These are phyloP conservation scores for Meliscaeva auricollis DNA, from an alignment of 2,888 invertebrate species.

Conservation along the genomic window DNA sequence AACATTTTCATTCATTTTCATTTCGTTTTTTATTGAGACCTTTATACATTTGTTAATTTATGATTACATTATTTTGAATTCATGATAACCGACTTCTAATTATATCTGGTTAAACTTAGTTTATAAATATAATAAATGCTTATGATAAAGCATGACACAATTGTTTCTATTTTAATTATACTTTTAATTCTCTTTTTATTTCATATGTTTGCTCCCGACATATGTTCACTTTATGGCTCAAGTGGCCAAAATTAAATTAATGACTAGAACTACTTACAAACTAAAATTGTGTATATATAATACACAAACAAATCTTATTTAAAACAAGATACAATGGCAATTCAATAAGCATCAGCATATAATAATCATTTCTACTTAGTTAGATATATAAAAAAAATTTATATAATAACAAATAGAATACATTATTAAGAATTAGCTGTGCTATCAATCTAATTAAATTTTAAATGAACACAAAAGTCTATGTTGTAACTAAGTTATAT, in stretches of 20 bases:
- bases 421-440: neutral
- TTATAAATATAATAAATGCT: constrained; percentile 5
- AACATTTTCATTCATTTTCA: too few species aligned
- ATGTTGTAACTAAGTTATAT: neutral
- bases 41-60: constrained; percentile 2
- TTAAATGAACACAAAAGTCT: neutral
- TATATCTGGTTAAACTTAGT: neutral
- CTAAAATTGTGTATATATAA: neutral
- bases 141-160: neutral
- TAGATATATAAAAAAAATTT: neutral
- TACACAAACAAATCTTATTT: neutral
- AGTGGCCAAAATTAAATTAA: neutral
- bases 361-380: neutral
- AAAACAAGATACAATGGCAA: neutral
- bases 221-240: neutral
- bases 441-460: too few species aligned
- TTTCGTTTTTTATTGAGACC: neutral
- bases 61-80: constrained; percentile 1
- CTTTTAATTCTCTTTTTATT: neutral
- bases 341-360: neutral
- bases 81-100: constrained; percentile 5
- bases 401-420: neutral
- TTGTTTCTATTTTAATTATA: neutral
- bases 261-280: neutral
- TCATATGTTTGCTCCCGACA: neutral